A percentile compares a stretch with the other conserved stretches of the same genome.
phyloP scores from a whole-genome alignment of 1,140 invertebrate genomes.

The Bradynema listronoti region DNA sequence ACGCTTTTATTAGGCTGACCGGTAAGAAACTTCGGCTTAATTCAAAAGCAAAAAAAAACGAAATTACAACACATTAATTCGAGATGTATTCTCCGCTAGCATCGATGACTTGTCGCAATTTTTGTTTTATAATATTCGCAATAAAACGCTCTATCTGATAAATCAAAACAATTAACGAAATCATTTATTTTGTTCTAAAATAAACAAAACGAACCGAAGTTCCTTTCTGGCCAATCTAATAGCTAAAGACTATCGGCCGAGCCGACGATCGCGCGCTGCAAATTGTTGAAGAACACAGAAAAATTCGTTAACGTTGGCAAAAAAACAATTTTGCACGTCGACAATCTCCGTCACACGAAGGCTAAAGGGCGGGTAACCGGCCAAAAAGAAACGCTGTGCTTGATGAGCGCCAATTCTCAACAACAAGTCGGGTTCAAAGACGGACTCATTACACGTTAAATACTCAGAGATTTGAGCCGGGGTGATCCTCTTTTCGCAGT shows the following conservation, averaged over 20 bases:
- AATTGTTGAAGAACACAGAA: conserved; percentile 1
- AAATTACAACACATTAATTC: background rate
- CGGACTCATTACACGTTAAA: background rate
- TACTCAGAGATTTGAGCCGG: background rate
- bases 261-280: conserved; percentile 1
- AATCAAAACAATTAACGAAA: no score
- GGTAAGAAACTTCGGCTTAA: no score
- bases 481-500: background rate
- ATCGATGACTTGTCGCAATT: background rate
- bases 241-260: conserved; percentile 5
- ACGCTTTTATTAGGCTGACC: no score
- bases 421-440: conserved; percentile 5
- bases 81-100: background rate
- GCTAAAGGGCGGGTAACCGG: background rate
- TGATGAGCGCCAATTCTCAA: background rate
- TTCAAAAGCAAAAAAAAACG: no score
- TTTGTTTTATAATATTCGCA: background rate
- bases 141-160: no score
- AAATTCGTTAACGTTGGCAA: conserved; percentile 2
- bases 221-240: background rate
- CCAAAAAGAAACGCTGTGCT: no score
- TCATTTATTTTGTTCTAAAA: no score
- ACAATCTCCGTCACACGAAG: conserved; percentile 3
- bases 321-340: background rate
- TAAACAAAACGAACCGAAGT: background rate